Base-by-base conservation (phyloP, 2,888 invertebrate species). In the Neocrepidodera transversa region DNA sequence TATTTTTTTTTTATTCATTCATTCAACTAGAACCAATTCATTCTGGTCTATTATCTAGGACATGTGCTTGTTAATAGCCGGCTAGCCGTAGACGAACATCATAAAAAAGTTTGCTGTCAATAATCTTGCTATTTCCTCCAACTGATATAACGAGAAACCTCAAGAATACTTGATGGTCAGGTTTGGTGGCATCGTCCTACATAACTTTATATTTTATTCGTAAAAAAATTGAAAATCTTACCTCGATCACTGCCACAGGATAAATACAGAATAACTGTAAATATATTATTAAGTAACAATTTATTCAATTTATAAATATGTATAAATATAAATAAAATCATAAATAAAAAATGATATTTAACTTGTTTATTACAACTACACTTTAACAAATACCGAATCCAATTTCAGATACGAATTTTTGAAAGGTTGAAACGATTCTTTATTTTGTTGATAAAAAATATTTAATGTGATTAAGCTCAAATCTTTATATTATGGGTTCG, bases 131-230 rank as follows among this genome's bases (percentile, higher is more conserved):
- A 35, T 35, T 35, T 35, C 35, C 35, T 35, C 35, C 14, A 35
- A 35, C 13, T 13, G 35, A 35, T 2, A 35, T 35, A 35, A 5
- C 35, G 7, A 35, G 35, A 35, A 35, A 11, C 35, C 13, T 35
- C 30, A 13, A 11, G 35, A 35, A 13, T 13, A 35, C 13, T 18
- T 40, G 40, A 17, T 40, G 2, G 5, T 17, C 40, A 14, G 40
- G 40, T 40, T 40, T 40, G 18, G n/a, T n/a, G 8, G 18, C 40
- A 11, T 40, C 40, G 40, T 17, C 40, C 40, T 40, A 40, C 40
- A 40, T 40, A 38, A 38, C 17, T 35, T 35, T n/a, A 13, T 13
- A 23, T 6, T 23, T 23, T 30, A 30, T 10, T 30, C 5, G 30
- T 10, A n/a, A 30, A 8, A 35, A 5, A 16, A 16, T n/a, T 38